These are phyloP conservation scores for Pteropus rufus DNA, from an alignment of 2,797 vertebrate genomes.

Conservation along the genomic window DNA sequence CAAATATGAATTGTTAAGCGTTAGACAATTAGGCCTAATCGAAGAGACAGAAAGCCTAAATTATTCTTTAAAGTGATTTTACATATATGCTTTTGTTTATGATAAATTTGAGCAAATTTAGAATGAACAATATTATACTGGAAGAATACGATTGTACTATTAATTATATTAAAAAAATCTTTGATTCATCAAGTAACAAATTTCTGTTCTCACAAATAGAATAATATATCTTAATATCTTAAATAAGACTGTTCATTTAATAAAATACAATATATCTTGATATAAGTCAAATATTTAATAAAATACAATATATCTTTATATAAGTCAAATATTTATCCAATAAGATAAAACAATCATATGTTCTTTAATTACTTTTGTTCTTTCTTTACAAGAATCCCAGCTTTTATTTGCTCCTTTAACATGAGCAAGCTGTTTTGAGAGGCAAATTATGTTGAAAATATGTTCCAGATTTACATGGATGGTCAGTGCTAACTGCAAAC, in stretches of 20 bases:
- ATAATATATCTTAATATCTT: neutral
- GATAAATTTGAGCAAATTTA: slow-evolving; percentile 13
- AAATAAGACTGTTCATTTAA: neutral
- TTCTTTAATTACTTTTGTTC: neutral
- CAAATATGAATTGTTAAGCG: slow-evolving; percentile 20
- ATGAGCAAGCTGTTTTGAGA: neutral
- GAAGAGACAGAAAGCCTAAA: neutral
- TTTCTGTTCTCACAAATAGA: neutral
- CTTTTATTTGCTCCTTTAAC: slow-evolving; percentile 19
- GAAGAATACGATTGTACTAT: neutral
- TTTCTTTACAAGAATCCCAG: neutral
- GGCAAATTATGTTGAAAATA: neutral
- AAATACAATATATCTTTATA: neutral
- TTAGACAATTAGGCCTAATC: slow-evolving; percentile 30
- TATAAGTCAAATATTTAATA: slow-evolving; percentile 10
- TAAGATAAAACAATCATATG: neutral
- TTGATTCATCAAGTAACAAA: neutral
- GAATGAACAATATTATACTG: neutral
- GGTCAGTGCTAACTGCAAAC: neutral
- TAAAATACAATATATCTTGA: neutral
- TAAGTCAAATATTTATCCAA: slow-evolving; percentile 6
- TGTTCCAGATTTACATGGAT: neutral
- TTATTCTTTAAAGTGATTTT: neutral
- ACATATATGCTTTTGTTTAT: neutral
- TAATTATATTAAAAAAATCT: neutral